phyloP scores from a whole-genome alignment of 1,140 invertebrate species.

The Gryllus bimaculatus region DNA sequence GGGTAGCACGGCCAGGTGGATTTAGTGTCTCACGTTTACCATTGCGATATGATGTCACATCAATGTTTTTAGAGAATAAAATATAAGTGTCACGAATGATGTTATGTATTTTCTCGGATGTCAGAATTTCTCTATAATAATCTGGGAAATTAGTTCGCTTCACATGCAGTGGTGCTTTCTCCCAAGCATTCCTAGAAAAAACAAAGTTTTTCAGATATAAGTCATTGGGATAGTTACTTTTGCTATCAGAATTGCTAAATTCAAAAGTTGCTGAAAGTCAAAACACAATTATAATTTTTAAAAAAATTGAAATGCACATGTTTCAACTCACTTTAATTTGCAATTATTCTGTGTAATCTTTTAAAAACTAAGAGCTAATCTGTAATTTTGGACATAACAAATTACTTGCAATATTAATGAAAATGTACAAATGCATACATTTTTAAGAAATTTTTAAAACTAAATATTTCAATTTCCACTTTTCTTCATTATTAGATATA shows the following conservation, averaged over 20 bases:
- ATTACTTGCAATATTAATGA: too few species aligned
- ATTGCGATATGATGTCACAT: conserved; percentile 78
- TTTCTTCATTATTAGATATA: too few species aligned
- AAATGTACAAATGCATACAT: too few species aligned
- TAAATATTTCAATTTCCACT: too few species aligned
- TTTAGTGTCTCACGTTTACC: conserved; percentile 76
- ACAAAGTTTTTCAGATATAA: conserved; percentile 21
- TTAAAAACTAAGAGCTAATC: too few species aligned
- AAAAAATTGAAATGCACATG: not conserved
- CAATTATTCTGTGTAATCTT: too few species aligned
- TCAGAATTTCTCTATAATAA: conserved; percentile 67
- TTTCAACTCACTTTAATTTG: too few species aligned
- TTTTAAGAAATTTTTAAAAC: too few species aligned
- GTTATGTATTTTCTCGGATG: conserved; percentile 62
- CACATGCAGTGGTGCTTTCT: conserved; percentile 67
- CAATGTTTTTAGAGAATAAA: conserved; percentile 77
- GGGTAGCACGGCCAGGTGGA: conserved; percentile 60
- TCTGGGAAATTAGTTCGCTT: conserved; percentile 44
- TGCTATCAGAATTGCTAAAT: not conserved
- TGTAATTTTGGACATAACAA: too few species aligned
- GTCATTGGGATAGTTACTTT: not conserved
- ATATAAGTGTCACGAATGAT: conserved; percentile 67
- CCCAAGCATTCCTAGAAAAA: conserved; percentile 52
- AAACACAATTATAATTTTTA: too few species aligned
- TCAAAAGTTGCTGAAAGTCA: too few species aligned